Conservation (phyloP, 1,140 invertebrate genomes). For the Pomacea maculata region DNA sequence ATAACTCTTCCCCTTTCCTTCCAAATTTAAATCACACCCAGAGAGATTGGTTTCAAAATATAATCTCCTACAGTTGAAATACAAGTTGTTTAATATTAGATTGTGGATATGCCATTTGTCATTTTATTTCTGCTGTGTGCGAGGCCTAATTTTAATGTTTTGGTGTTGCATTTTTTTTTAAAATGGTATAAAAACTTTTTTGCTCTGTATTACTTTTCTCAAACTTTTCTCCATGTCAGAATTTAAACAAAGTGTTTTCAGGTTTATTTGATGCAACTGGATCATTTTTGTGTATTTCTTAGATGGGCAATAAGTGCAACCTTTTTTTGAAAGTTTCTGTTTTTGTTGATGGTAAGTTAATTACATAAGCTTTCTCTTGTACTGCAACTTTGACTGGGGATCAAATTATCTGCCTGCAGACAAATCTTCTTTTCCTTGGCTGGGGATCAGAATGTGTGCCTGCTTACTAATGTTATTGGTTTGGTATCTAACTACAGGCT, state of each 20-base stretch:
- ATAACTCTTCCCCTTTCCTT: no score
- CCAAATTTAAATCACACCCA: background rate
- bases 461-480: no score
- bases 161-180: no score
- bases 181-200: background rate
- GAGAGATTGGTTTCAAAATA: background rate
- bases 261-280: background rate
- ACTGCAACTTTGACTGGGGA: no score
- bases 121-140: background rate
- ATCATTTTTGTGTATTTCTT: background rate
- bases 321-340: background rate
- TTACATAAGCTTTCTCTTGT: no score
- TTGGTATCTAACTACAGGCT: no score
- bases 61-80: background rate
- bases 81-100: no score
- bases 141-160: no score
- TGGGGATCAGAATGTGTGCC: no score
- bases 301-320: constrained; percentile 21
- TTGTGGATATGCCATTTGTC: background rate
- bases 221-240: background rate
- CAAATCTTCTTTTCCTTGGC: no score
- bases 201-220: background rate
- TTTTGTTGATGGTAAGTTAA: constrained; percentile 5
- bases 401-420: no score
- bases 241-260: background rate